phyloP scores from a whole-genome alignment of 2,113 vertebrate species.

The Forbesichthys papilliferus region DNA sequence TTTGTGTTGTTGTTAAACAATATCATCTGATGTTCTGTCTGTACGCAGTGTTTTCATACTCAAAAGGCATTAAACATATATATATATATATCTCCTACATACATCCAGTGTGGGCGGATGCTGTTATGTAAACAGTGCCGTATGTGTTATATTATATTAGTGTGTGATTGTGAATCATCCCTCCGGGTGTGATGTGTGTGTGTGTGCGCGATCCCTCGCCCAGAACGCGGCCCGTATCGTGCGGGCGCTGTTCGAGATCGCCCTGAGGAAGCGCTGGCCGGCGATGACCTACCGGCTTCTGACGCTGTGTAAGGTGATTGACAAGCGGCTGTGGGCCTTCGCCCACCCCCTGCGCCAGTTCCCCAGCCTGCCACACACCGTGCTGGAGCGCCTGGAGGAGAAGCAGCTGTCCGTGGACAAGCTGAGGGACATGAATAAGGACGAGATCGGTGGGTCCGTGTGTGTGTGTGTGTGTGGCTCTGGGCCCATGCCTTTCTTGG shows the following conservation, averaged over 20 bases:
- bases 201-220: background rate
- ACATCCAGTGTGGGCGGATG: no score
- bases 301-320: slow-evolving; percentile 94
- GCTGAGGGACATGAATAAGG: slow-evolving; percentile 96
- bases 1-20: no score
- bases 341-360: slow-evolving; percentile 94
- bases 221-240: slow-evolving; percentile 97
- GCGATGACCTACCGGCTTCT: slow-evolving; percentile 95
- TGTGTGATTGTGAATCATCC: background rate
- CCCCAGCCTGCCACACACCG: slow-evolving; percentile 80
- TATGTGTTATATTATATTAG: no score
- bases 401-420: slow-evolving; percentile 93
- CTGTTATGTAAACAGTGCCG: no score
- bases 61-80: no score
- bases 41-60: no score
- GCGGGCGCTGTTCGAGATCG: slow-evolving; percentile 94
- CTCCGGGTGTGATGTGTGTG: background rate
- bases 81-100: no score
- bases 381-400: slow-evolving; percentile 89
- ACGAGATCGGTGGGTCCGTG: slow-evolving; percentile 90
- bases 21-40: no score
- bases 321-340: slow-evolving; percentile 95
- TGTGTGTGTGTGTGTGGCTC: background rate
- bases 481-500: background rate
- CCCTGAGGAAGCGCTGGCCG: slow-evolving; percentile 95